Percentiles rank a stretch among this genome's conserved stretches.
These are phyloP conservation scores for Eristalis arbustorum DNA, from an alignment of 2,888 invertebrate species.

Conservation along the genomic window DNA sequence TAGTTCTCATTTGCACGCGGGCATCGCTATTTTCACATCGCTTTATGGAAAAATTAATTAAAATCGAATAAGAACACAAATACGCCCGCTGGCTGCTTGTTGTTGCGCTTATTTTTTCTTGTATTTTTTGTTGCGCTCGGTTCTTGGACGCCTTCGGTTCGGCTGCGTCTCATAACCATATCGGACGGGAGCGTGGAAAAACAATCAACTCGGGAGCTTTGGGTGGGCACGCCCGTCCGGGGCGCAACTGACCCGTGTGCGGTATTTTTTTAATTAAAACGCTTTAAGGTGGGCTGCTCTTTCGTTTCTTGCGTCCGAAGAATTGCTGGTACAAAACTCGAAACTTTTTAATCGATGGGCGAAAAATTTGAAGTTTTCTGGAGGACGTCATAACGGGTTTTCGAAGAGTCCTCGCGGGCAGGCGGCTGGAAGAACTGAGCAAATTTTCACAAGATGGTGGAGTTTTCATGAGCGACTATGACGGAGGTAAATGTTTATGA, in stretches of 20 bases:
- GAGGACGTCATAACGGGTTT: not conserved
- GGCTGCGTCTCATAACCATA: not conserved
- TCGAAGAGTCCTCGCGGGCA: not conserved
- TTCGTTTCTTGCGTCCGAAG: not conserved
- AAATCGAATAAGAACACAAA: slow-evolving; percentile 64
- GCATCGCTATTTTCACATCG: slow-evolving; percentile 12
- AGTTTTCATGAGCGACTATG: no score
- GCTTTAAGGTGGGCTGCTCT: not conserved
- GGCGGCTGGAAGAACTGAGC: no score
- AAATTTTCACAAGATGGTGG: no score
- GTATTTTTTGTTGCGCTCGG: not conserved
- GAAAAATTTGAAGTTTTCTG: not conserved
- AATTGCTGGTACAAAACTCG: not conserved
- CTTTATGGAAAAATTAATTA: slow-evolving; percentile 65
- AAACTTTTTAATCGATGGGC: not conserved
- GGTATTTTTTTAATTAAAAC: not conserved
- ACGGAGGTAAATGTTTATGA: no score
- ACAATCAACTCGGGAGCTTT: not conserved
- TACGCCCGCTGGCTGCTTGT: slow-evolving; percentile 40
- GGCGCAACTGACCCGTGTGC: not conserved
- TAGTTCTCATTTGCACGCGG: slow-evolving; percentile 30
- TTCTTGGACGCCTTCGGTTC: not conserved
- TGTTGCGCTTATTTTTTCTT: not conserved
- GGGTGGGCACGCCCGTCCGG: not conserved
- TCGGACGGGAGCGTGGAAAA: not conserved